Percentiles rank a stretch among this genome's conserved stretches.
Conservation (phyloP, 1,140 invertebrate genomes). For the Anthonomus grandis region DNA sequence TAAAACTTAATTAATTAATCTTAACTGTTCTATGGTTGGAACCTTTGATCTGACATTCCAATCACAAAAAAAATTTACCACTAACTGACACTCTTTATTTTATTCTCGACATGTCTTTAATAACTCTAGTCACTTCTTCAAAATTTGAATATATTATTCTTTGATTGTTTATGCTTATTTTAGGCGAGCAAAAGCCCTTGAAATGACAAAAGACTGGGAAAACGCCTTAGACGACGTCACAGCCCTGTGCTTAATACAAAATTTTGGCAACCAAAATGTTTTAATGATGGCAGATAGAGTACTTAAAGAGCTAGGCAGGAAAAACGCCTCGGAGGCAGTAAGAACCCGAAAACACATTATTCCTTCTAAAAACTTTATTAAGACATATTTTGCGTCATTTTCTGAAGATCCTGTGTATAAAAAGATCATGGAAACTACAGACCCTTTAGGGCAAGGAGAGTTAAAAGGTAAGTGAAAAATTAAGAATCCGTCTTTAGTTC, state of each 20-base stretch:
- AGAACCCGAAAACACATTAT: constrained; percentile 65
- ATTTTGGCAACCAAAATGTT: constrained; percentile 76
- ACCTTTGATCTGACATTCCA: no score
- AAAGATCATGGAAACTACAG: constrained; percentile 38
- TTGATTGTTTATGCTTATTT: neutral
- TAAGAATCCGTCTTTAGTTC: no score
- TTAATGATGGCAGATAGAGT: constrained; percentile 81
- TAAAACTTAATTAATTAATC: no score
- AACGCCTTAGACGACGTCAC: constrained; percentile 88
- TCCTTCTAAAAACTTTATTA: constrained; percentile 81
- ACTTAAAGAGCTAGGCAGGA: constrained; percentile 72
- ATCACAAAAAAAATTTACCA: neutral
- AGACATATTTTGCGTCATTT: constrained; percentile 83
- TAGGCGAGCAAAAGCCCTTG: constrained; percentile 78
- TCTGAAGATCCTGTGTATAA: constrained; percentile 70
- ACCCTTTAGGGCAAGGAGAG: constrained; percentile 40
- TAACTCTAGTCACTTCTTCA: neutral
- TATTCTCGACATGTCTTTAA: neutral
- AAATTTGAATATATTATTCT: neutral
- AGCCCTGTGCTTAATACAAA: constrained; percentile 85
- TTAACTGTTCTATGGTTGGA: no score
- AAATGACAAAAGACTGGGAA: constrained; percentile 72
- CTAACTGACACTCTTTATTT: neutral
- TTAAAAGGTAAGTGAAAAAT: constrained; percentile 27
- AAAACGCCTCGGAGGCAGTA: constrained; percentile 69